Evolutionary conservation across 2,888 invertebrate species (phyloP).

Genomic region (Cristatella mucedo): DNA sequence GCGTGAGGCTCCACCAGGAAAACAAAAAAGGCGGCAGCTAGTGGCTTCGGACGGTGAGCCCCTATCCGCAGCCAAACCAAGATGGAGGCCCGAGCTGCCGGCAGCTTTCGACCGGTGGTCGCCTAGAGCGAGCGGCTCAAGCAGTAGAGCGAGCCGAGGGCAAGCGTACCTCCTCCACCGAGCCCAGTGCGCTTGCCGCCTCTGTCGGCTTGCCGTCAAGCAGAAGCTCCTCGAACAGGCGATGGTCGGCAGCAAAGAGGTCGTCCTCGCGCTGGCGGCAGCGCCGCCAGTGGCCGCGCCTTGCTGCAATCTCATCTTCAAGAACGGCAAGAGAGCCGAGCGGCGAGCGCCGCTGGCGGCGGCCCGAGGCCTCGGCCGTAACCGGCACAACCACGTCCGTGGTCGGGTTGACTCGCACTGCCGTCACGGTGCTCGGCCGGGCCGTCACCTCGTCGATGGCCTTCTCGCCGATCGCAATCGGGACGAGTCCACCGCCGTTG

Average conservation of each 20-base stretch:
- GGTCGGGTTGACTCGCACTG: constrained; percentile 23
- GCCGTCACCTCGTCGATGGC: constrained; percentile 31
- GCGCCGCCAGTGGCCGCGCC: constrained; percentile 28
- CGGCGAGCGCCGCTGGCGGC: constrained; percentile 25
- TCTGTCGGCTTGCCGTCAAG: no score
- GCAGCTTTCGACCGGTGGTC: no score
- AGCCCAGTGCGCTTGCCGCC: no score
- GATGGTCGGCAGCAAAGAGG: constrained; percentile 21
- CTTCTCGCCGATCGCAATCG: constrained; percentile 27
- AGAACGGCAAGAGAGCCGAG: constrained; percentile 23
- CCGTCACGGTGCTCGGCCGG: constrained; percentile 27
- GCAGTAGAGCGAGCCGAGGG: no score
- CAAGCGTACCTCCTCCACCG: no score
- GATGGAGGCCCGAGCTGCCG: no score
- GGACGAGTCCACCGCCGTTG: constrained; percentile 30
- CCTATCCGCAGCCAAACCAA: no score
- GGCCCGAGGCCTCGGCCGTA: constrained; percentile 24
- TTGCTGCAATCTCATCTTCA: constrained; percentile 28
- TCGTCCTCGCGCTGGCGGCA: constrained; percentile 26
- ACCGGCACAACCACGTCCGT: constrained; percentile 26
- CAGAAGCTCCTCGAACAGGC: constrained; percentile 19
- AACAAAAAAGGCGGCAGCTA: no score
- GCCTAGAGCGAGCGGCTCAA: no score
- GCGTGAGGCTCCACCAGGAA: no score
- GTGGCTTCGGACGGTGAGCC: no score